Evolutionary conservation across 92 coral and sea anemone genomes (phyloP).

Genomic region (Virgularia gustaviana): DNA sequence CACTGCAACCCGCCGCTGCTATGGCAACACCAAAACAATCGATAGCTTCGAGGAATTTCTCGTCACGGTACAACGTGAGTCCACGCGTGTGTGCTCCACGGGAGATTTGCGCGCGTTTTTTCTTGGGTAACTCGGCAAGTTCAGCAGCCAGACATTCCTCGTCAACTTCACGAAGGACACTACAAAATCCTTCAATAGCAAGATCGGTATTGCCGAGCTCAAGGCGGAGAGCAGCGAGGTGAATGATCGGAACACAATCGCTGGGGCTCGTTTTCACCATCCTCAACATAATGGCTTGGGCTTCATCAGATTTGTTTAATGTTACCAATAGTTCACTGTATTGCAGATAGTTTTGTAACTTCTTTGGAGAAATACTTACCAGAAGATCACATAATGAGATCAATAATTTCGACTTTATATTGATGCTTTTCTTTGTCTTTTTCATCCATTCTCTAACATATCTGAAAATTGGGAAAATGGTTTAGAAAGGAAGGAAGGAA

Average conservation of each 20-base stretch:
- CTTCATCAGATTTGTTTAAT: constrained; percentile 67
- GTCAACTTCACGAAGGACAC: constrained; percentile 63
- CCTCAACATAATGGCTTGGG: constrained; percentile 77
- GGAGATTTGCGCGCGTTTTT: constrained; percentile 55
- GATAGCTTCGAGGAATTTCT: constrained; percentile 66
- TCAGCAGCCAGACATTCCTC: constrained; percentile 62
- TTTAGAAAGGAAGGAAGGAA: neutral
- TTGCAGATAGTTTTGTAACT: constrained; percentile 64
- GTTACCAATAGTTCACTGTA: constrained; percentile 67
- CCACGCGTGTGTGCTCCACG: constrained; percentile 64
- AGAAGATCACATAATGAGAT: constrained; percentile 65
- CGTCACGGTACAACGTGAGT: constrained; percentile 37
- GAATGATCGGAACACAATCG: constrained; percentile 59
- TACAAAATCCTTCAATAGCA: constrained; percentile 66
- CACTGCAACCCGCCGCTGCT: constrained; percentile 24
- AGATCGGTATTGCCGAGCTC: constrained; percentile 59
- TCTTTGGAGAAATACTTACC: constrained; percentile 62
- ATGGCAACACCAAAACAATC: constrained; percentile 41
- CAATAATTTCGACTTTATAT: constrained; percentile 22
- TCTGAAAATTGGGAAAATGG: too few species aligned
- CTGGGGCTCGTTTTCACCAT: constrained; percentile 64
- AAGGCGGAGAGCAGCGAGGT: constrained; percentile 75
- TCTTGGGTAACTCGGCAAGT: constrained; percentile 49
- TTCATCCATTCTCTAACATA: neutral
- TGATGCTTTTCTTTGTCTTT: constrained; percentile 3